These are phyloP conservation scores for Nephila pilipes DNA, from an alignment of 1,140 invertebrate species.

Conservation along the genomic window DNA sequence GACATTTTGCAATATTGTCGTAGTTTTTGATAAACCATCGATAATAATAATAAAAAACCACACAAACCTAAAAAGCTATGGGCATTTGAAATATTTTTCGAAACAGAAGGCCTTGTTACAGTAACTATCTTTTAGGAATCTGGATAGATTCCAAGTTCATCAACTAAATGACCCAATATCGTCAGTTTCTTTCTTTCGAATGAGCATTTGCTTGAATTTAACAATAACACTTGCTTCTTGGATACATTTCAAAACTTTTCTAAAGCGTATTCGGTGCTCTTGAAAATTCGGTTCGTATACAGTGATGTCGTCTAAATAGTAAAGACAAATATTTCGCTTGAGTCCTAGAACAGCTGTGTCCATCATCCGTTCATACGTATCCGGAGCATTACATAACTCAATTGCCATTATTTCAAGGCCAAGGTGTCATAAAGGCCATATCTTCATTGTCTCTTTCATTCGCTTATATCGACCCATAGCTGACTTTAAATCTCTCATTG, in stretches of 20 bases:
- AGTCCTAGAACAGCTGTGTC: constrained; percentile 78
- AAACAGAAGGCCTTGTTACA: too few species aligned
- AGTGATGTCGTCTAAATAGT: constrained; percentile 66
- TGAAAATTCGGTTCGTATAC: constrained; percentile 78
- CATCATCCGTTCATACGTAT: constrained; percentile 78
- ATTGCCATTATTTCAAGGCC: constrained; percentile 79
- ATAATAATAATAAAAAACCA: too few species aligned
- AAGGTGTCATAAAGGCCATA: constrained; percentile 73
- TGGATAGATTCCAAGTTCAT: constrained; percentile 27
- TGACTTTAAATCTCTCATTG: constrained; percentile 81
- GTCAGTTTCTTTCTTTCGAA: constrained; percentile 34
- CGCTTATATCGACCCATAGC: constrained; percentile 81
- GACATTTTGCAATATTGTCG: too few species aligned
- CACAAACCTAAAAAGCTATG: too few species aligned
- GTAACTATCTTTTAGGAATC: constrained; percentile 68
- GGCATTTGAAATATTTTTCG: too few species aligned
- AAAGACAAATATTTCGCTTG: not conserved
- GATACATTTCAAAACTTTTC: constrained; percentile 21
- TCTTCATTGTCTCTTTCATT: constrained; percentile 78
- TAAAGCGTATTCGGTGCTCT: not conserved
- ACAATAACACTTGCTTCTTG: not conserved
- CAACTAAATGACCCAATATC: constrained; percentile 39
- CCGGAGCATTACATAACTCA: constrained; percentile 77
- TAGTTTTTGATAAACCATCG: too few species aligned
- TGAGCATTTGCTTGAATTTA: constrained; percentile 78